Evolutionary conservation across 2,888 invertebrate genomes (phyloP).

Genomic region (Phaedon cochleariae): DNA sequence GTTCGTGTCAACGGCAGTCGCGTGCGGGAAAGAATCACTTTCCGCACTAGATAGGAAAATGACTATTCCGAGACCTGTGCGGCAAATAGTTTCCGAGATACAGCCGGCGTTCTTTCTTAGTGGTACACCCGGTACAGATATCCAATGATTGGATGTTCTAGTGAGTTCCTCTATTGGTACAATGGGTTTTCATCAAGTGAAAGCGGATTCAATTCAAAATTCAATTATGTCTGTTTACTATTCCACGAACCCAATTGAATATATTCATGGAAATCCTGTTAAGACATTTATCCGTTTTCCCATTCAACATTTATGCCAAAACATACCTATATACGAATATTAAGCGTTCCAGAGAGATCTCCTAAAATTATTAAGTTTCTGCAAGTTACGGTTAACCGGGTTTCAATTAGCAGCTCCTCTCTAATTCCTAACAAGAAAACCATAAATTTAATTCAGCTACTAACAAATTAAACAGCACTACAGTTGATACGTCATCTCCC

Average conservation of each 20-base stretch:
- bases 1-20: no score
- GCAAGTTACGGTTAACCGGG: not conserved
- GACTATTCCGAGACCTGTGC: no score
- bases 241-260: not conserved
- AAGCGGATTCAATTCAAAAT: not conserved
- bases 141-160: not conserved
- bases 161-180: not conserved
- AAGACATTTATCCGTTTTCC: not conserved
- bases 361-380: not conserved
- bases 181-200: not conserved
- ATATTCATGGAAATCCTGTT: not conserved
- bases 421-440: not conserved
- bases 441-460: not conserved
- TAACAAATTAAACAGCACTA: not conserved
- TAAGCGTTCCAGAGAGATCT: not conserved
- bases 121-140: not conserved
- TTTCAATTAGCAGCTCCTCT: not conserved
- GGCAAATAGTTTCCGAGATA: no score
- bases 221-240: not conserved
- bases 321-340: not conserved
- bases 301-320: not conserved
- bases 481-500: not conserved
- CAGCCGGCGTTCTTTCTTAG: no score
- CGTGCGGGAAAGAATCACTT: no score
- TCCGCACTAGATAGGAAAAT: no score